Percentiles rank a stretch among this genome's conserved stretches.
These are phyloP conservation scores for Daktulosphaira vitifoliae DNA, from an alignment of 1,140 invertebrate species.

Conservation along the genomic window DNA sequence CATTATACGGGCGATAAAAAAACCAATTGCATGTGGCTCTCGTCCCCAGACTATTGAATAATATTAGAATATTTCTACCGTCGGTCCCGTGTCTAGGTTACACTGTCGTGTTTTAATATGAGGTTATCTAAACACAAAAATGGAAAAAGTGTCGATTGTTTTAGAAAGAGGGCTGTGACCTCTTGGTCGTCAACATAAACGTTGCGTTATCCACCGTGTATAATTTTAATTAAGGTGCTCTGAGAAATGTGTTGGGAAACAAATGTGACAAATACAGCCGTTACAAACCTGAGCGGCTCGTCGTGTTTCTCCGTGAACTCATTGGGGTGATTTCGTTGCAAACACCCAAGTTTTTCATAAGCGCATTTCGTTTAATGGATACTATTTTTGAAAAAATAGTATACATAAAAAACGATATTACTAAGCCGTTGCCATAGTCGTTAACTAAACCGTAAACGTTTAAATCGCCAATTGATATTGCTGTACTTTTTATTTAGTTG, in stretches of 20 bases:
- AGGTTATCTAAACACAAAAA: background rate
- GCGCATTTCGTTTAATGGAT: no score
- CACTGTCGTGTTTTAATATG: background rate
- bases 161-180: conserved; percentile 13
- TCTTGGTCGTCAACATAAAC: background rate
- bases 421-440: no score
- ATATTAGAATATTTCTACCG: background rate
- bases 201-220: conserved; percentile 1
- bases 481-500: no score
- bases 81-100: background rate
- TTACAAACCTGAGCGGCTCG: background rate
- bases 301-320: background rate
- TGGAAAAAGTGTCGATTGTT: conserved; percentile 5
- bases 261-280: background rate
- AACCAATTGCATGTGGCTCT: no score
- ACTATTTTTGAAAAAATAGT: no score
- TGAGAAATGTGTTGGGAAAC: conserved; percentile 2
- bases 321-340: no score
- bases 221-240: conserved; percentile 21
- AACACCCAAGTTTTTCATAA: no score
- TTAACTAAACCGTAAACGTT: no score
- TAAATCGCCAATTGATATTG: no score
- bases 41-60: conserved; percentile 10
- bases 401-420: no score
- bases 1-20: no score